Percentiles rank a stretch among this genome's conserved stretches.
These are phyloP conservation scores for Lophius piscatorius DNA, from an alignment of 2,113 vertebrate genomes.

Conservation along the genomic window DNA sequence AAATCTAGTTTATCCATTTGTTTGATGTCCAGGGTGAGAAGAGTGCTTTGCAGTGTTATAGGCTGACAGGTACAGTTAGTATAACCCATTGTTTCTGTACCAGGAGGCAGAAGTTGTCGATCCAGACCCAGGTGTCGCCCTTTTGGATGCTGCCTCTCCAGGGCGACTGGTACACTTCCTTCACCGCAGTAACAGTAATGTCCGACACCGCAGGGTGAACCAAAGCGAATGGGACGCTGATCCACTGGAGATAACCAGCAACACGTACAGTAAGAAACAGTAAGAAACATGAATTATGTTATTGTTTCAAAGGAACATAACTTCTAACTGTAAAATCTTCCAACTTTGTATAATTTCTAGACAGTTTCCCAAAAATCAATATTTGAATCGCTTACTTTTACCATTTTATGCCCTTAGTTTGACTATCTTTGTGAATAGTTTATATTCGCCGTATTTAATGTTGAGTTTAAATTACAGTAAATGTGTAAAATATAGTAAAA, in stretches of 20 bases:
- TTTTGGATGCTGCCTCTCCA: constrained; percentile 88
- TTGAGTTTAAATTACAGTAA: no score
- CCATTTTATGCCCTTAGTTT: background rate
- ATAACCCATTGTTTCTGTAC: constrained; percentile 68
- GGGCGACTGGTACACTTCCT: constrained; percentile 87
- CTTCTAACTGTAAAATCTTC: no score
- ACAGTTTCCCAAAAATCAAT: background rate
- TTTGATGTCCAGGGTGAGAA: background rate
- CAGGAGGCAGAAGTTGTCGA: constrained; percentile 95
- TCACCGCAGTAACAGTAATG: constrained; percentile 90
- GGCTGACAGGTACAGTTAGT: no score
- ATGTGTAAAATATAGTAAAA: no score
- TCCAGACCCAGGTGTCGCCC: constrained; percentile 88
- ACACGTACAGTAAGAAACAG: background rate
- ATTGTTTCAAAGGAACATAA: no score
- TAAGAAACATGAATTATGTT: no score
- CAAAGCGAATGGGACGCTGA: constrained; percentile 95
- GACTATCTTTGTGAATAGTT: background rate
- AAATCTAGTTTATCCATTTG: no score
- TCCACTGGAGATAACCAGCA: constrained; percentile 86
- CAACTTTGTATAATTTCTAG: no score
- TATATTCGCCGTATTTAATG: background rate
- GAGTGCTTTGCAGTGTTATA: no score
- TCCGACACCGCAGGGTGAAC: constrained; percentile 91
- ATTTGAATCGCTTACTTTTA: background rate